Evolutionary conservation across 37 sponge, comb jelly and placozoan genomes (phyloP), one percentile per base, ranked within the genome.

Genomic region (Agelas oroides): DNA sequence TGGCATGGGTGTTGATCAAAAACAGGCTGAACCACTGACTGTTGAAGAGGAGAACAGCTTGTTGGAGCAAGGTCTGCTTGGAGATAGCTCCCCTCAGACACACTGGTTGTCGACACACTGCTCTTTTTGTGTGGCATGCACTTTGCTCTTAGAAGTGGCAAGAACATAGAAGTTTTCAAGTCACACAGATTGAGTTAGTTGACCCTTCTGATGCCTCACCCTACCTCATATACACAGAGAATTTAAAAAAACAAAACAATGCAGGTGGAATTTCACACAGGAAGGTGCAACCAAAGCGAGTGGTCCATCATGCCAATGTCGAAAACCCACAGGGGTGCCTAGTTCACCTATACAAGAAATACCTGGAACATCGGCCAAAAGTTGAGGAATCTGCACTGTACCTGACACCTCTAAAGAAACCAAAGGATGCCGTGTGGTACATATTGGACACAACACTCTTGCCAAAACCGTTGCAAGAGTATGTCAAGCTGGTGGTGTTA

Each of bases 371-470:
- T 3, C 11, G 25, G 12, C 62, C n/a, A 14, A 25, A 61, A 61
- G 6, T 46, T 3, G 8, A 46, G 8, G 46, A 46, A 46, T 40
- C 59, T 34, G 35, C 25, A 16, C 24, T 76, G 1, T 76, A 76
- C 27, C 61, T 77, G 16, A 34, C 25, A 31, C 78, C 78, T 24
- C 27, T 33, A 60, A 30, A 27, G 27, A 24, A 15, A 1, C 76
- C 76, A 60, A 77, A 12, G 23, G 37, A 61, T 11, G 35, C 1
- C 20, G 31, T 34, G 1, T 72, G 73, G 73, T 72, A 16, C 32
- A 46, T 40, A 39, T 46, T 41, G 73, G 73, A 36, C 73, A 75
- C 27, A 46, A 75, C 57, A 54, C 75, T 53, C 75, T 75, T 15
- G 17, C 8, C 28, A 75, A 52, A 1, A 75, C 57, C 25, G 56